These are phyloP conservation scores for Drosophila setifemur DNA, from an alignment of 1,140 invertebrate species.

Conservation along the genomic window DNA sequence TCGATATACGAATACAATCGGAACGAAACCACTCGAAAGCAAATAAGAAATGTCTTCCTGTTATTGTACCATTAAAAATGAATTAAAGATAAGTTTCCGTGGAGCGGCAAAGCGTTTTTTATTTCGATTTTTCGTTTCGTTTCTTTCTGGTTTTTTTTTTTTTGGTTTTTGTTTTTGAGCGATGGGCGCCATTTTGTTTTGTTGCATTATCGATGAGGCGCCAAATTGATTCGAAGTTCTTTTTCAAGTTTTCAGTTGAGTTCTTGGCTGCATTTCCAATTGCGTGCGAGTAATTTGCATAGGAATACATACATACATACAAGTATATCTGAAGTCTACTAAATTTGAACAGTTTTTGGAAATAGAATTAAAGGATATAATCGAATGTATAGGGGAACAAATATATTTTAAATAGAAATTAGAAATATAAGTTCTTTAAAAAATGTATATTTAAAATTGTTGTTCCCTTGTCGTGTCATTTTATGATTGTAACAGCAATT, in stretches of 20 bases:
- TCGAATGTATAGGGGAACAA: too few relatives aligned
- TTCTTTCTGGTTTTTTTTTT: background rate
- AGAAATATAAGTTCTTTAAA: too few relatives aligned
- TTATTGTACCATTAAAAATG: constrained; percentile 75
- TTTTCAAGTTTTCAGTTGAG: background rate
- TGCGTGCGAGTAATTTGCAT: constrained; percentile 63
- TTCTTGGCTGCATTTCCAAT: constrained; percentile 24
- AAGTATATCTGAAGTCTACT: too few relatives aligned
- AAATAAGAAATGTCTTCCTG: constrained; percentile 45
- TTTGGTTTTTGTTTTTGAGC: constrained; percentile 23
- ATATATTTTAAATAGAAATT: too few relatives aligned
- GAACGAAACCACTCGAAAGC: constrained; percentile 59
- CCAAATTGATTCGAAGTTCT: constrained; percentile 72
- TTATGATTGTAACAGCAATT: too few relatives aligned
- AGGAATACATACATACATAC: too few relatives aligned
- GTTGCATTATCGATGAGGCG: constrained; percentile 72
- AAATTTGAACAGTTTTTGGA: too few relatives aligned
- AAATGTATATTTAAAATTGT: too few relatives aligned
- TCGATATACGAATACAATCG: too few relatives aligned
- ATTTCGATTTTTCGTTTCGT: constrained; percentile 15
- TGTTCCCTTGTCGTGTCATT: too few relatives aligned
- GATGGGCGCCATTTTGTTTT: constrained; percentile 69
- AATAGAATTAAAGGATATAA: too few relatives aligned
- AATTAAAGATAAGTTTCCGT: constrained; percentile 50
- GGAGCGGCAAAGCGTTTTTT: background rate